Conservation (phyloP, 2,888 invertebrate species). For the Xestia c-nigrum region DNA sequence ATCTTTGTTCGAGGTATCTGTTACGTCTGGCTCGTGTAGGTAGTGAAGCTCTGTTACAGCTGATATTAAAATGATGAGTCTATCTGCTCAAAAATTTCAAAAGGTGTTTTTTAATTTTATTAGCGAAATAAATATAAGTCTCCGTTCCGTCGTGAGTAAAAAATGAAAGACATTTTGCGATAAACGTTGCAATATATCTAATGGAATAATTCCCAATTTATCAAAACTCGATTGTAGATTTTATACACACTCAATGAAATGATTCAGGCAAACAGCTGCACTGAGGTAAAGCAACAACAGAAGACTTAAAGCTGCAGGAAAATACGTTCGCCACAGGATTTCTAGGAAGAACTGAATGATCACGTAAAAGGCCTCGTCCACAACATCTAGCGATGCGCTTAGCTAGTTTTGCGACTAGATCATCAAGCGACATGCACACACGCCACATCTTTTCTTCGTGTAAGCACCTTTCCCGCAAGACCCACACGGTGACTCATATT, state of each 20-base stretch:
- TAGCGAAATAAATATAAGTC: no score
- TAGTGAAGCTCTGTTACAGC: neutral
- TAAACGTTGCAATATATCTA: no score
- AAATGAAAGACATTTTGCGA: no score
- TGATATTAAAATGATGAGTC: conserved; percentile 8
- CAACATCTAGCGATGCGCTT: neutral
- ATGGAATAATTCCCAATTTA: neutral
- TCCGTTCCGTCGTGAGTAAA: no score
- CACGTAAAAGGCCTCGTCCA: neutral
- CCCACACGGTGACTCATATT: neutral
- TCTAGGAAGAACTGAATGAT: neutral
- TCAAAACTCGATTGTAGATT: neutral
- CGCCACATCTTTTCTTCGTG: neutral
- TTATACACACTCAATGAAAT: neutral
- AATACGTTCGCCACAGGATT: neutral
- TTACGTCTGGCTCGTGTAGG: conserved; percentile 32
- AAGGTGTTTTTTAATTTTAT: neutral
- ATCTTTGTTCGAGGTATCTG: conserved; percentile 57
- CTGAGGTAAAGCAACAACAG: neutral
- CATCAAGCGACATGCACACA: neutral
- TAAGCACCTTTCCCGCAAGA: neutral
- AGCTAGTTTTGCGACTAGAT: neutral
- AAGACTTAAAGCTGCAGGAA: conserved; percentile 21
- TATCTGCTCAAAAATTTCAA: conserved; percentile 2
- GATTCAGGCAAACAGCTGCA: neutral